These are phyloP conservation scores for Proteles cristata DNA, from an alignment of 2,113 vertebrate genomes.

Conservation along the genomic window DNA sequence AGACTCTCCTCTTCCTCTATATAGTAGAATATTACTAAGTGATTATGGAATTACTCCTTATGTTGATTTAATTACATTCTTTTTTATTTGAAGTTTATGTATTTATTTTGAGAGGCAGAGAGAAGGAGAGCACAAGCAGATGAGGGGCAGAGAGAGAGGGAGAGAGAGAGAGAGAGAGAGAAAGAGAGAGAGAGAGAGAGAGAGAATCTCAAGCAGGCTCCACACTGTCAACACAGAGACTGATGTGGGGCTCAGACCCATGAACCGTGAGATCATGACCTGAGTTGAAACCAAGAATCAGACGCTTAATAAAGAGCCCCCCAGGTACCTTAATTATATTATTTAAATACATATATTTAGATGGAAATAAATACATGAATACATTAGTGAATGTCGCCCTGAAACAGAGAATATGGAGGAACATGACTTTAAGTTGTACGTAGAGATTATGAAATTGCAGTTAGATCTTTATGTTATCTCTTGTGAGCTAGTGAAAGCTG, in stretches of 20 bases:
- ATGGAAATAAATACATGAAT: conserved; percentile 15
- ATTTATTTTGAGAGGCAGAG: too few relatives aligned
- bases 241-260: too few relatives aligned
- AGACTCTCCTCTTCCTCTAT: neutral
- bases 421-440: neutral
- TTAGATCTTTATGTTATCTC: neutral
- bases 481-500: neutral
- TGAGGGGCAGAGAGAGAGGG: too few relatives aligned
- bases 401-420: neutral
- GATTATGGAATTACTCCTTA: neutral
- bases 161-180: too few relatives aligned
- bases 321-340: neutral
- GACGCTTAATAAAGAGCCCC: too few relatives aligned
- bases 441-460: neutral
- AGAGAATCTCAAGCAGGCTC: too few relatives aligned
- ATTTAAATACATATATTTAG: conserved; percentile 7
- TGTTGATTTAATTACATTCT: neutral
- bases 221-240: too few relatives aligned
- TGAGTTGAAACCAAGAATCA: too few relatives aligned
- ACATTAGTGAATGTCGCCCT: neutral
- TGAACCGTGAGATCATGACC: too few relatives aligned
- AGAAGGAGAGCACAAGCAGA: too few relatives aligned
- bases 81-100: neutral
- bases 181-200: too few relatives aligned
- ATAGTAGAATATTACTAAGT: neutral